Evolutionary conservation across 1,140 invertebrate genomes (phyloP).

Genomic region (Lithobius niger): DNA sequence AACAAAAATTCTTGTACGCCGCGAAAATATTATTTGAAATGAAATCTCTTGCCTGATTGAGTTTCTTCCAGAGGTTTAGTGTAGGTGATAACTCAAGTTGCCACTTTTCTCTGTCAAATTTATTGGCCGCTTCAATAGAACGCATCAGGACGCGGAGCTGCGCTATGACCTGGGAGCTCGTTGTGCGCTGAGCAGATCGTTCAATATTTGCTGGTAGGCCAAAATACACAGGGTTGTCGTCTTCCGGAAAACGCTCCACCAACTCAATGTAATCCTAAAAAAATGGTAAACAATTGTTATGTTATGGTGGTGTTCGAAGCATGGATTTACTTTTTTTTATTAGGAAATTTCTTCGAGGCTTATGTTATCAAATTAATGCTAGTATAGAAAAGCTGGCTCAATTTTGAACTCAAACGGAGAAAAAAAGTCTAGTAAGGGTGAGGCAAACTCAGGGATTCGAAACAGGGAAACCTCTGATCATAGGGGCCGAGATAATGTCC

Average conservation of each 20-base stretch:
- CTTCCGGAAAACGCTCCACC: conserved; percentile 48
- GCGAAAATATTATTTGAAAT: neutral
- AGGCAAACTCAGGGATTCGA: too few relatives aligned
- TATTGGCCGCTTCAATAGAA: conserved; percentile 21
- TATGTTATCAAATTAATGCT: too few relatives aligned
- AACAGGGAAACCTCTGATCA: too few relatives aligned
- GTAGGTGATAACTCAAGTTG: conserved; percentile 47
- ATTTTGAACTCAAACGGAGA: too few relatives aligned
- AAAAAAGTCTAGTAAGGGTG: too few relatives aligned
- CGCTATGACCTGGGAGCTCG: conserved; percentile 44
- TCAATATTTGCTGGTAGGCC: conserved; percentile 70
- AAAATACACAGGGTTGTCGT: conserved; percentile 53
- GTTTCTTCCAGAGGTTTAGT: conserved; percentile 58
- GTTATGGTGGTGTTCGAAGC: too few relatives aligned
- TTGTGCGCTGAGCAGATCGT: conserved; percentile 55
- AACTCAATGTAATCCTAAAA: conserved; percentile 45
- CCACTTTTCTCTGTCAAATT: conserved; percentile 36
- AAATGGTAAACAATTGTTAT: too few relatives aligned
- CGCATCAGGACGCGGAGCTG: conserved; percentile 36
- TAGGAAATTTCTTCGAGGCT: too few relatives aligned
- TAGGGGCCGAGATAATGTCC: too few relatives aligned
- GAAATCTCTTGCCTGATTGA: conserved; percentile 40
- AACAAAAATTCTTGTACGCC: neutral
- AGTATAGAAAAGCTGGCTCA: too few relatives aligned
- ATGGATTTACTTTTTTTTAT: too few relatives aligned